Conservation (phyloP, 2,113 vertebrate species). For the Onychostoma macrolepis region DNA sequence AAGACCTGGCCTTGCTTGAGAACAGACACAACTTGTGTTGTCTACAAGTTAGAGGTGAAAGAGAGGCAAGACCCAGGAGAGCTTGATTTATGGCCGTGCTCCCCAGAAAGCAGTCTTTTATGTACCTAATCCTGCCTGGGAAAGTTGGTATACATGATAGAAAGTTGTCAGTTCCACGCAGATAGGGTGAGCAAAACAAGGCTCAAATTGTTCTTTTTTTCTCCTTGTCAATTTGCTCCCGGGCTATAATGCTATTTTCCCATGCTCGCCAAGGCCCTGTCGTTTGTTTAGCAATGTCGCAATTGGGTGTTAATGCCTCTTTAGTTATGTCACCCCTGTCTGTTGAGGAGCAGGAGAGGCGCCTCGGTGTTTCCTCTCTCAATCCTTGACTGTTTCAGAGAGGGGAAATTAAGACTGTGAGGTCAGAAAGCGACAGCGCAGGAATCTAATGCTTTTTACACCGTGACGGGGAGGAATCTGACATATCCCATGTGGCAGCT, state of each 20-base stretch:
- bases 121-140: conserved; percentile 66
- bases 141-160: conserved; percentile 70
- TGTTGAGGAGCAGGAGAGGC: conserved; percentile 51
- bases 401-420: conserved; percentile 38
- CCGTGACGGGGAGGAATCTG: conserved; percentile 37
- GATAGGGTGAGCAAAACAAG: conserved; percentile 63
- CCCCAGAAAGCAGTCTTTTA: conserved; percentile 57
- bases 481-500: neutral
- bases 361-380: conserved; percentile 40
- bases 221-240: conserved; percentile 58
- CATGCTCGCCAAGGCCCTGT: conserved; percentile 66
- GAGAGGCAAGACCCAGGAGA: conserved; percentile 49
- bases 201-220: conserved; percentile 66
- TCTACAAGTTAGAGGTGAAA: conserved; percentile 51
- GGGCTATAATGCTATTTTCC: conserved; percentile 70
- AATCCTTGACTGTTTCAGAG: conserved; percentile 41
- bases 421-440: conserved; percentile 42
- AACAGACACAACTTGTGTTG: conserved; percentile 58
- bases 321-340: conserved; percentile 70
- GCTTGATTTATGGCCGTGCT: conserved; percentile 65
- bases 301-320: conserved; percentile 72
- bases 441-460: conserved; percentile 41
- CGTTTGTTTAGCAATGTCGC: conserved; percentile 69
- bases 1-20: conserved; percentile 33
- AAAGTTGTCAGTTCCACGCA: conserved; percentile 69